Evolutionary conservation across 2,113 vertebrate genomes (phyloP).

Genomic region (Osmerus eperlanus): DNA sequence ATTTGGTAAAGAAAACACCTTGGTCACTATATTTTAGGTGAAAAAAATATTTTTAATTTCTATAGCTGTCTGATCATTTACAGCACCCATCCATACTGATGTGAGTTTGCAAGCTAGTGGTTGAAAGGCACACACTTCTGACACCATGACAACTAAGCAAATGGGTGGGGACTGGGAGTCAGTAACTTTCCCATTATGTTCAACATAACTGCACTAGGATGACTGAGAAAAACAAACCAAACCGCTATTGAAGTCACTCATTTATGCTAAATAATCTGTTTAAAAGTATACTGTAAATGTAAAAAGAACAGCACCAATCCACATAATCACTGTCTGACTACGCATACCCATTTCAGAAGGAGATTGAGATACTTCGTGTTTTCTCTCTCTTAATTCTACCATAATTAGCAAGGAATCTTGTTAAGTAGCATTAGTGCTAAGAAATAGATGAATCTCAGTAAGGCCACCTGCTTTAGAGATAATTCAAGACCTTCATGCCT

Average conservation of each 20-base stretch:
- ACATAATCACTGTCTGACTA: no score
- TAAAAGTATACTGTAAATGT: no score
- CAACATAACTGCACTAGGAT: neutral
- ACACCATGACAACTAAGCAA: conserved; percentile 24
- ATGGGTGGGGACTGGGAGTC: conserved; percentile 1
- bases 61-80: neutral
- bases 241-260: neutral
- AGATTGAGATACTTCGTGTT: no score
- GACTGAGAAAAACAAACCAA: neutral
- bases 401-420: no score
- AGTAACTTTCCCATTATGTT: neutral
- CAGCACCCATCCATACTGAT: neutral
- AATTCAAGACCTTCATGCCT: no score
- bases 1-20: neutral
- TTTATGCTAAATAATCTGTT: neutral
- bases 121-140: conserved; percentile 7
- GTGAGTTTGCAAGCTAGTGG: neutral
- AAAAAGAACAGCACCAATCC: no score
- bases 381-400: no score
- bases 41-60: neutral
- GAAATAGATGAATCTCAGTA: no score
- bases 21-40: neutral
- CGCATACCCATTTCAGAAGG: no score
- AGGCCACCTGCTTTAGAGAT: no score
- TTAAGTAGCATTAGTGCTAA: no score